Conservation (phyloP, 2,113 vertebrate species). For the Phasianus colchicus region DNA sequence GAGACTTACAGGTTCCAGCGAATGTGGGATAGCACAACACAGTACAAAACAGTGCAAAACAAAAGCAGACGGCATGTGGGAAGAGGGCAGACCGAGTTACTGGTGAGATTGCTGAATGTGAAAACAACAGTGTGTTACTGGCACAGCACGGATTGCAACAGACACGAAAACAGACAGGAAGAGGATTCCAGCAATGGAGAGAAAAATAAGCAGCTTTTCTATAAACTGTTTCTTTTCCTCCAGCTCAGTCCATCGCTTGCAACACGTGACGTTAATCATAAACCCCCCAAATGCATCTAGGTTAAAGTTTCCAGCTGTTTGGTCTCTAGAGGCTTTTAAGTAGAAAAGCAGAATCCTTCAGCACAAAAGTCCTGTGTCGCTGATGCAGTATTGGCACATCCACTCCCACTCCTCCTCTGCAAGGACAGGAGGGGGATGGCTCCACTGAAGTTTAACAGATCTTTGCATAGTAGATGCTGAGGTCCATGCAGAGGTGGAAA, state of each 20-base stretch:
- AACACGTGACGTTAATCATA: slow-evolving; percentile 27
- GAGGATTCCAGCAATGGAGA: slow-evolving; percentile 2
- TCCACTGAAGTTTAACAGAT: background rate
- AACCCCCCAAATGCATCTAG: background rate
- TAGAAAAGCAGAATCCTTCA: background rate
- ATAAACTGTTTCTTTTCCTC: slow-evolving; percentile 14
- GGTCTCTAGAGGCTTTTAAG: background rate
- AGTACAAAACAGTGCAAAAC: background rate
- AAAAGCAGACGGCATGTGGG: background rate
- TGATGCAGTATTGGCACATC: fast-evolving
- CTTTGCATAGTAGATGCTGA: background rate
- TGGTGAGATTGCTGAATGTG: background rate
- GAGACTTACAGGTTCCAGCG: background rate
- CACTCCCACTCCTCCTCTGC: background rate
- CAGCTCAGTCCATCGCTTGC: background rate
- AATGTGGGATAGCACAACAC: background rate
- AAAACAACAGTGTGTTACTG: background rate
- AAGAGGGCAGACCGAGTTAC: background rate
- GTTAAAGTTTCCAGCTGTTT: slow-evolving; percentile 44
- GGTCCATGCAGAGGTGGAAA: background rate
- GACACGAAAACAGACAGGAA: background rate
- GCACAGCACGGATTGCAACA: background rate
- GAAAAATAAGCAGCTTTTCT: slow-evolving; percentile 59
- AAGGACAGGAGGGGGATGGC: background rate
- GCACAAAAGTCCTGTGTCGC: background rate